Conservation (phyloP, 2,113 vertebrate species). For the Siniperca knerii region DNA sequence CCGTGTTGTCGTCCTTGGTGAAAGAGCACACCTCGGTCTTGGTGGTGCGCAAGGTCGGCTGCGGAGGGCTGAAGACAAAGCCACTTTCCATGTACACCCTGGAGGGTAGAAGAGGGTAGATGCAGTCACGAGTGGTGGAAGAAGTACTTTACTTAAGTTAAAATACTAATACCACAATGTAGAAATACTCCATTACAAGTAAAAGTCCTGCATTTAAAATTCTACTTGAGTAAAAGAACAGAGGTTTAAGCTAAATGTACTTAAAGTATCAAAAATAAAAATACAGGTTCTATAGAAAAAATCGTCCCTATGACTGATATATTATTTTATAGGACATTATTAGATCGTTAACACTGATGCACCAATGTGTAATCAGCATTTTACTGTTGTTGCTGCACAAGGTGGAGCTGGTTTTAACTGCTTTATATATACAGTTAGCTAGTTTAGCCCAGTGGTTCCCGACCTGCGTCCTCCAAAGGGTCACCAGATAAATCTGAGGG, state of each 20-base stretch:
- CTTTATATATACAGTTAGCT: too few relatives aligned
- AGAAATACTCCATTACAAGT: neutral
- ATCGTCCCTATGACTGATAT: too few relatives aligned
- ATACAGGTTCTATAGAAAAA: too few relatives aligned
- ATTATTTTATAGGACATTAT: too few relatives aligned
- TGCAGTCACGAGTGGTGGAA: neutral
- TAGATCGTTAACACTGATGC: too few relatives aligned
- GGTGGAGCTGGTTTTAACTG: too few relatives aligned
- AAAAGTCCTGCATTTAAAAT: neutral
- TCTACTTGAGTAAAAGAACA: neutral
- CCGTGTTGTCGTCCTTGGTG: slow-evolving; percentile 79
- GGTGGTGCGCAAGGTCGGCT: slow-evolving; percentile 71
- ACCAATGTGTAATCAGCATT: too few relatives aligned
- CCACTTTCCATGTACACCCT: slow-evolving; percentile 77
- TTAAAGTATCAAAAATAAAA: too few relatives aligned
- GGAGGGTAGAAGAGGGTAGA: neutral
- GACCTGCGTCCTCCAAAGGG: too few relatives aligned
- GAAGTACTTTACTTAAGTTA: neutral
- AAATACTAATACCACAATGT: neutral
- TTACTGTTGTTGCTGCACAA: too few relatives aligned
- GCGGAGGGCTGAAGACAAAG: slow-evolving; percentile 66
- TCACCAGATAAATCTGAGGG: too few relatives aligned
- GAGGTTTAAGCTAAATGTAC: neutral
- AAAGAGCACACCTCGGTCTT: slow-evolving; percentile 77
- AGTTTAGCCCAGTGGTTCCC: too few relatives aligned